Evolutionary conservation across 1,140 invertebrate genomes (phyloP), one percentile per base, ranked within the genome.

Genomic region (Vanessa atalanta): DNA sequence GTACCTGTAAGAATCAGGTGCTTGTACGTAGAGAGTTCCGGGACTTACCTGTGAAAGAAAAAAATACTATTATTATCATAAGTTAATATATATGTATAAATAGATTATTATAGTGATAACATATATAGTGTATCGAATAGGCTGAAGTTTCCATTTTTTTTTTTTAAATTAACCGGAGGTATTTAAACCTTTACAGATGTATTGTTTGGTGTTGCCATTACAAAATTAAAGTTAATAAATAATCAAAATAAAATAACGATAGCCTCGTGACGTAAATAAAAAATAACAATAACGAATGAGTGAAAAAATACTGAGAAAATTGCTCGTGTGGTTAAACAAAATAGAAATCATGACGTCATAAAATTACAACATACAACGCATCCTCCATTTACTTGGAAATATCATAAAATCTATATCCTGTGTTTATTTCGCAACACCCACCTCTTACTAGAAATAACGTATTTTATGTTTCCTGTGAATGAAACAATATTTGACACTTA

Each of bases 361-460:
- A 23, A 13, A 55, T 15, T 12, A 7, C 8, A 2, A 55, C 53
- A 23, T 23, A 57, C 16, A 57, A 23, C 53, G 26, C 20, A 57
- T 16, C 20, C 53, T 57, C 23, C 20, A 57, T 47, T 15, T 68
- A 57, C 66, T 57, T 23, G 57, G 66, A 68, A 68, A 68, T 47
- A 68, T 43, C 53, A 68, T 47, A 11, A 68, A 55, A 57, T 15
- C 31, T 16, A 57, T 55, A 53, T 57, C 55, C 50, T 68, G 66
- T 43, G 20, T 47, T 9, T 15, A 26, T 55, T 67, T 53, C 31
- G 23, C 51, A 67, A 55, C 53, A 47, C 51, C 66, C 37, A 68
- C 53, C 6, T 37, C 47, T 68, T 43, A 23, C 48, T 26, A 23
- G 53, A 68, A 68, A 47, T 37, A 37, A 15, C 37, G 20, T 68